phyloP scores from a whole-genome alignment of 2,797 vertebrate genomes.

The Pseudocheirus occidentalis region DNA sequence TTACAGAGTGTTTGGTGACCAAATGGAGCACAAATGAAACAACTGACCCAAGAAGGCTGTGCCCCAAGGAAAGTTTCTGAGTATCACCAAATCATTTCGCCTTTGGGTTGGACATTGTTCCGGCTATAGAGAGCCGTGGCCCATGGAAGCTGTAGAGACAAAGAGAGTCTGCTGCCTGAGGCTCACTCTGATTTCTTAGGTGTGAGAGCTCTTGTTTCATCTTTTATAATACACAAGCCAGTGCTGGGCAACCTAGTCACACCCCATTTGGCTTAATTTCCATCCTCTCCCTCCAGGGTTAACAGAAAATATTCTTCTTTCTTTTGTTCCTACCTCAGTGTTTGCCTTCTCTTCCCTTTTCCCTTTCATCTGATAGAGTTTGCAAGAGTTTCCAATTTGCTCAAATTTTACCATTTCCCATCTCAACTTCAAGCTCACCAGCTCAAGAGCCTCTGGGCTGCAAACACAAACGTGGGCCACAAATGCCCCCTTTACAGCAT shows the following conservation, averaged over 20 bases:
- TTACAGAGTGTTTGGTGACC: neutral
- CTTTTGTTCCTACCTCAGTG: conserved; percentile 53
- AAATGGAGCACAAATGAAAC: neutral
- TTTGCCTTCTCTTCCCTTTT: conserved; percentile 69
- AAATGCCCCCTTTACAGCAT: conserved; percentile 52
- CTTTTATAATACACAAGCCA: conserved; percentile 82
- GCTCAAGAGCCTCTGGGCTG: conserved; percentile 37
- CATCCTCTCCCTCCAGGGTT: conserved; percentile 76
- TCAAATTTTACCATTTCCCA: conserved; percentile 65
- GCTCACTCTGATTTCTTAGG: conserved; percentile 80
- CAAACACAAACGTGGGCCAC: conserved; percentile 32
- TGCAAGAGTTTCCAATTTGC: conserved; percentile 59
- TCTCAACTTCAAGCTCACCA: conserved; percentile 54
- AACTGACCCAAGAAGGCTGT: conserved; percentile 57
- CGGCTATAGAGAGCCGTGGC: conserved; percentile 73
- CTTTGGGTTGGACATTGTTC: conserved; percentile 69
- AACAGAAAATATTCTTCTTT: conserved; percentile 77
- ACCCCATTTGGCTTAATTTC: conserved; percentile 87
- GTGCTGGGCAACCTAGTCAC: conserved; percentile 86
- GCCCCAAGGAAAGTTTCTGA: conserved; percentile 70
- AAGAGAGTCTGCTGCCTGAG: conserved; percentile 69
- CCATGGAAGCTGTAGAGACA: conserved; percentile 69
- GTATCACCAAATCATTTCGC: conserved; percentile 77
- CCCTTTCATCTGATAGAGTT: conserved; percentile 60
- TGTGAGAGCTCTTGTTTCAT: conserved; percentile 80